Evolutionary conservation across 2,888 invertebrate species (phyloP), one percentile per base, ranked within the genome.

Genomic region (Eustalomyia histrio): DNA sequence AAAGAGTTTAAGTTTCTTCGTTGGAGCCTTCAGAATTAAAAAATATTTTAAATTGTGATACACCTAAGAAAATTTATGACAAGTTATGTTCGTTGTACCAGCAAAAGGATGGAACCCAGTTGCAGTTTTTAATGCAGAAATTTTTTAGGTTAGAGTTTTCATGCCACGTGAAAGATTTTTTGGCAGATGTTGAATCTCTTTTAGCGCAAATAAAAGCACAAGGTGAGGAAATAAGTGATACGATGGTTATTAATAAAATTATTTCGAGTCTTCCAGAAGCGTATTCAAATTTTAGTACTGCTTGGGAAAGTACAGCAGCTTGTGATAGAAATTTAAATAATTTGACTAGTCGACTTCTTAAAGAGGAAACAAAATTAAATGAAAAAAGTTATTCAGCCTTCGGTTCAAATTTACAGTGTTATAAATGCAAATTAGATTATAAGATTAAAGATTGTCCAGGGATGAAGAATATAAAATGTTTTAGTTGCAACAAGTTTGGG

Each of bases 311-410:
- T 61, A 60, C 52, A 5, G 7, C 60, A 8, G 61, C 71, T 24
- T 17, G 2, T 61, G 71, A 72, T 1, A 63, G 72, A 63, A 63
- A 52, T 43, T 61, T 72, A 24, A 61, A 72, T 63, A 63, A 63
- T 55, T 55, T 72, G 6, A 58, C 57, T 2, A 58, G 58, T 18
- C 47, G 64, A 29, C 17, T 73, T 33, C 64, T 57, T 17, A 73
- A 64, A 29, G 53, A 60, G 39, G 61, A 72, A 16, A 24, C 0
- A 43, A 50, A 50, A 47, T 63, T 63, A n/a, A 63, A 50, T 21
- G 57, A 58, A 58, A 9, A 16, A n/a, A 58, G 29, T 12, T 2
- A 3, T 16, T 16, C 33, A 4, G 53, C 18, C 47, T 69, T 69
- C 58, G 47, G 47, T 17, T 14, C 47, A 18, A 58, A 14, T 12